Percentiles rank a stretch among this genome's conserved stretches.
Conservation (phyloP, 2,113 vertebrate genomes). For the Sebastes fasciatus region DNA sequence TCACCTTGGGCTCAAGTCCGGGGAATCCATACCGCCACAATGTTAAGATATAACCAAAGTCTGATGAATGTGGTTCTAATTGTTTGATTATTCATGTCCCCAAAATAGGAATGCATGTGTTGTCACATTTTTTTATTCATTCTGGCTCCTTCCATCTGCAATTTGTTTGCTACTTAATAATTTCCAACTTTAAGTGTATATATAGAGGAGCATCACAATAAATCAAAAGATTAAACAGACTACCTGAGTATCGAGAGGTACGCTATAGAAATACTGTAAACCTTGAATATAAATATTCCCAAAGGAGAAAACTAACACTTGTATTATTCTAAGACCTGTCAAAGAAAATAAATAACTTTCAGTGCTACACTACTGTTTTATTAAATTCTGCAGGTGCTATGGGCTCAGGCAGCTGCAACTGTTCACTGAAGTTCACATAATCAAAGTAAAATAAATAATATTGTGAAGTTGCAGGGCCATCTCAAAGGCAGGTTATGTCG, state of each 20-base stretch:
- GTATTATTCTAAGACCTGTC: conserved; percentile 6
- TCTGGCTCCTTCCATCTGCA: neutral
- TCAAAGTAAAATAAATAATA: conserved; percentile 43
- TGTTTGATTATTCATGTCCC: conserved; percentile 6
- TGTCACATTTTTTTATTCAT: neutral
- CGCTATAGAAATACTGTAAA: conserved; percentile 59
- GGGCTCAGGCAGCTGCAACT: conserved; percentile 7
- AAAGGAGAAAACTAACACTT: conserved; percentile 31
- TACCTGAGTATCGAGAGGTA: conserved; percentile 63
- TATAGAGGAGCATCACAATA: conserved; percentile 13
- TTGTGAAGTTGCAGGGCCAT: conserved; percentile 7
- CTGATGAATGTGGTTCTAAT: neutral
- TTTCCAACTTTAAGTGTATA: neutral
- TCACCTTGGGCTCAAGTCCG: too few relatives aligned
- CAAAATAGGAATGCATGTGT: neutral
- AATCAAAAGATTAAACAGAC: conserved; percentile 8
- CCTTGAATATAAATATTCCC: conserved; percentile 31
- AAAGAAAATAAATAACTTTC: conserved; percentile 53
- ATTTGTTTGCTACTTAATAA: neutral
- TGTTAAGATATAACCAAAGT: neutral
- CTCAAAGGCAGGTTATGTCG: conserved; percentile 19
- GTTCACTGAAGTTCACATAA: neutral
- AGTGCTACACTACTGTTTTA: conserved; percentile 29
- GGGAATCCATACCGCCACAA: too few relatives aligned
- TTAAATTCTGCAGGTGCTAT: conserved; percentile 9